These are phyloP conservation scores for Lepidochrysops patricia DNA, from an alignment of 2,888 invertebrate species.

Conservation along the genomic window DNA sequence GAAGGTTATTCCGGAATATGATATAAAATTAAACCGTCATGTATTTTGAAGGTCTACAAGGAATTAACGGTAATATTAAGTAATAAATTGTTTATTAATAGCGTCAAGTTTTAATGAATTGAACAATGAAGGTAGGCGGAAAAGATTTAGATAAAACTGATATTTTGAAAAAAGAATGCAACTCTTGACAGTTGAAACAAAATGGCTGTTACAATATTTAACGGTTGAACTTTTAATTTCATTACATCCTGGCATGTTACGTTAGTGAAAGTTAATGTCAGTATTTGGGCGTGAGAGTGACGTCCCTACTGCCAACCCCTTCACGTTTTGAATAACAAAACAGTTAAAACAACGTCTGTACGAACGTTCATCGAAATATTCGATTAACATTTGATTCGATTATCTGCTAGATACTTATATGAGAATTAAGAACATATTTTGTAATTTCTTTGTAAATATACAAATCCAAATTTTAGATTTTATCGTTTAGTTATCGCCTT, in stretches of 20 bases:
- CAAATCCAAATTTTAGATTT: too few relatives aligned
- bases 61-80: neutral
- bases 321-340: neutral
- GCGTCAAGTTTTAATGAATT: neutral
- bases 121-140: neutral
- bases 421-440: too few relatives aligned
- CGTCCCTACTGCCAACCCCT: neutral
- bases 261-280: conserved; percentile 9
- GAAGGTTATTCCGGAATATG: neutral
- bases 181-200: neutral
- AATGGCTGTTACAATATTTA: neutral
- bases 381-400: too few relatives aligned
- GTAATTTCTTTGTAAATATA: too few relatives aligned
- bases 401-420: too few relatives aligned
- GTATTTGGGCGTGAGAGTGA: conserved; percentile 10
- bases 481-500: too few relatives aligned
- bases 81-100: neutral
- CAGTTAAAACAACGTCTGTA: neutral
- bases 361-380: neutral
- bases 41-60: neutral
- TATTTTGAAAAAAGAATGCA: neutral
- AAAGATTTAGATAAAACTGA: neutral
- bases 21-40: neutral
- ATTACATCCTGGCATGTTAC: neutral
- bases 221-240: neutral